A percentile compares a stretch with the other conserved stretches of the same genome.
Evolutionary conservation across 2,113 vertebrate genomes (phyloP).

Genomic region (Neolamprologus sp.): DNA sequence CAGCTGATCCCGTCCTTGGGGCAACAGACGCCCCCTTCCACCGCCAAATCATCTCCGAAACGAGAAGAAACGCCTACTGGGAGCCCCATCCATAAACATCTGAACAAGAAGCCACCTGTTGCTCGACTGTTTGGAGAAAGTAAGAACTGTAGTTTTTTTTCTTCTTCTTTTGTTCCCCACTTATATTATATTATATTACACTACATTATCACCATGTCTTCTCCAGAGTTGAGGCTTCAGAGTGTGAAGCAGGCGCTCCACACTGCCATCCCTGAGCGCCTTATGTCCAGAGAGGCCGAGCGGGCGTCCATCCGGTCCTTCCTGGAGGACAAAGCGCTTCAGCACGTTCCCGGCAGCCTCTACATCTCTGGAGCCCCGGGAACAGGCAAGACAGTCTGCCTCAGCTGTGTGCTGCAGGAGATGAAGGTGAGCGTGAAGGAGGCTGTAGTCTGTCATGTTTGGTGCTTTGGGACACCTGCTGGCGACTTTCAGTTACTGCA

Average conservation of each 20-base stretch:
- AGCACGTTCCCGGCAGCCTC: slow-evolving; percentile 76
- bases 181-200: neutral
- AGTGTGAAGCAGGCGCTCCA: slow-evolving; percentile 83
- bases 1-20: neutral
- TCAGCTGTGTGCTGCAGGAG: slow-evolving; percentile 82
- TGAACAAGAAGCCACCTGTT: neutral
- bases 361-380: slow-evolving; percentile 92
- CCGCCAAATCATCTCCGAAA: neutral
- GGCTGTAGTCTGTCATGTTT: neutral
- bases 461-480: neutral
- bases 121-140: slow-evolving; percentile 73
- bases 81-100: neutral
- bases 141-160: slow-evolving; percentile 38
- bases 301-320: slow-evolving; percentile 72
- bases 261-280: slow-evolving; percentile 77
- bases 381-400: slow-evolving; percentile 89
- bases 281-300: slow-evolving; percentile 81
- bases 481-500: neutral
- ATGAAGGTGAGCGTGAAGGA: slow-evolving; percentile 68
- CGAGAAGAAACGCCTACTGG: slow-evolving; percentile 52
- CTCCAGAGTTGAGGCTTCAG: slow-evolving; percentile 78
- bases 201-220: fast-evolving
- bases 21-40: neutral
- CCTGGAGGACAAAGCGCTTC: slow-evolving; percentile 72
- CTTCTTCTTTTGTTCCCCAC: fast-evolving